A percentile compares a stretch with the other conserved stretches of the same genome.
These are phyloP conservation scores for Drosophila neoperkinsi DNA, from an alignment of 2,888 invertebrate species.

Conservation along the genomic window DNA sequence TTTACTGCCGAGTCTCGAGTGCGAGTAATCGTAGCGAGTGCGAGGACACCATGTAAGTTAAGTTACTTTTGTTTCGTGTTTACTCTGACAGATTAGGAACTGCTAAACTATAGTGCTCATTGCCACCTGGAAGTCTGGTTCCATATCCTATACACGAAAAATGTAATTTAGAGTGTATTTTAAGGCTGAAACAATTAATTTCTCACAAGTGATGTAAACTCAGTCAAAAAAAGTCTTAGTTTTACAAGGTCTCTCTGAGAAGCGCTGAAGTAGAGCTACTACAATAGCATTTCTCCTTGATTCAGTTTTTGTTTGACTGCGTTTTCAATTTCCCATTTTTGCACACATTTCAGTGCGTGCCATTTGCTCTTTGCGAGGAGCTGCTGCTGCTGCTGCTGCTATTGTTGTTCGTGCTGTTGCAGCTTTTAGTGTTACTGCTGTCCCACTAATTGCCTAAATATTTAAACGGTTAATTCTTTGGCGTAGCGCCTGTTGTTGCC, in stretches of 20 bases:
- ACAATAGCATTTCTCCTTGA: background rate
- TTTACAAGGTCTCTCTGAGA: background rate
- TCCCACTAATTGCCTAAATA: conserved; percentile 76
- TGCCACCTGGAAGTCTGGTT: conserved; percentile 1
- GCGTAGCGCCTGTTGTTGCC: conserved; percentile 27
- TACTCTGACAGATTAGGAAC: conserved; percentile 32
- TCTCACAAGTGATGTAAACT: background rate
- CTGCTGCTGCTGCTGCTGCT: conserved; percentile 8
- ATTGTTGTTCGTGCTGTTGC: conserved; percentile 11
- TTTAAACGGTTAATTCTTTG: conserved; percentile 70
- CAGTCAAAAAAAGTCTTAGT: background rate
- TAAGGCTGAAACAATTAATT: background rate
- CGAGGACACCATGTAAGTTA: conserved; percentile 58
- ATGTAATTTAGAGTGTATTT: background rate
- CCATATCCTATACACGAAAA: conserved; percentile 5
- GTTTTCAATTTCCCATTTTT: conserved; percentile 29
- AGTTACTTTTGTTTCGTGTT: conserved; percentile 60
- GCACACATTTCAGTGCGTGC: conserved; percentile 26
- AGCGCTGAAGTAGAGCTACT: background rate
- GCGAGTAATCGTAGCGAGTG: conserved; percentile 17
- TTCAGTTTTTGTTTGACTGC: conserved; percentile 10
- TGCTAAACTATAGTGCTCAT: conserved; percentile 31
- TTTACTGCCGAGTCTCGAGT: conserved; percentile 52
- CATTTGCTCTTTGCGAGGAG: conserved; percentile 29
- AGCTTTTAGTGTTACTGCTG: conserved; percentile 5